These are phyloP conservation scores for Cylloceria caligata DNA, from an alignment of 2,888 invertebrate genomes.

Conservation along the genomic window DNA sequence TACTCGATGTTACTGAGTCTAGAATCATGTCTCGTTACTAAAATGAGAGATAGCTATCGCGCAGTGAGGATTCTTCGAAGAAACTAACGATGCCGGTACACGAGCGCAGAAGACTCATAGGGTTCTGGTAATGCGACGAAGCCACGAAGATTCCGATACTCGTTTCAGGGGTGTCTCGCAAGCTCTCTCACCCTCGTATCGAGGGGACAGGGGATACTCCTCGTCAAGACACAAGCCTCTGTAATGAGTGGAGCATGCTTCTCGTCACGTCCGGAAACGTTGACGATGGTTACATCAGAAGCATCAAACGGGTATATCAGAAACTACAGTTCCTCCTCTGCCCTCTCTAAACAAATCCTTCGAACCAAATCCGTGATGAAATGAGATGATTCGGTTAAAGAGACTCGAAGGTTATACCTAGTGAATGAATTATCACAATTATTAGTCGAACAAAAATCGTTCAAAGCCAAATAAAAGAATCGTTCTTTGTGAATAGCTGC, in stretches of 20 bases:
- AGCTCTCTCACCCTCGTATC: conserved; percentile 22
- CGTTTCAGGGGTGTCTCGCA: conserved; percentile 22
- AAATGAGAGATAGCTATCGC: background rate
- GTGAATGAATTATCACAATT: conserved; percentile 13
- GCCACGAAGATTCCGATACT: conserved; percentile 64
- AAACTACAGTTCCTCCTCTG: background rate
- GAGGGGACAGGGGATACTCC: conserved; percentile 51
- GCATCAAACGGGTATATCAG: conserved; percentile 37
- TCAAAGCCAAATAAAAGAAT: conserved; percentile 46
- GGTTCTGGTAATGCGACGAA: conserved; percentile 72
- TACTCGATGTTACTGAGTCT: background rate
- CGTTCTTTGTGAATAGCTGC: conserved; percentile 36
- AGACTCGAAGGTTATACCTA: background rate
- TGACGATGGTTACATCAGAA: conserved; percentile 59
- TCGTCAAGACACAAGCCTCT: conserved; percentile 80
- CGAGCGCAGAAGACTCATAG: conserved; percentile 53
- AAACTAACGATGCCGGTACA: conserved; percentile 77
- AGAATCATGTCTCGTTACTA: conserved; percentile 37
- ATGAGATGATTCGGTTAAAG: conserved; percentile 10
- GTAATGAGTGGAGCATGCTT: conserved; percentile 80
- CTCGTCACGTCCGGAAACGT: conserved; percentile 78
- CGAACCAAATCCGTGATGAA: conserved; percentile 31
- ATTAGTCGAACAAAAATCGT: conserved; percentile 26
- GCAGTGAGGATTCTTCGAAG: conserved; percentile 17
- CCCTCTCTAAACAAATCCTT: background rate